A percentile compares a stretch with the other conserved stretches of the same genome.
These are phyloP conservation scores for Pterocles orientalis DNA, from an alignment of 2,113 vertebrate species.

Conservation along the genomic window DNA sequence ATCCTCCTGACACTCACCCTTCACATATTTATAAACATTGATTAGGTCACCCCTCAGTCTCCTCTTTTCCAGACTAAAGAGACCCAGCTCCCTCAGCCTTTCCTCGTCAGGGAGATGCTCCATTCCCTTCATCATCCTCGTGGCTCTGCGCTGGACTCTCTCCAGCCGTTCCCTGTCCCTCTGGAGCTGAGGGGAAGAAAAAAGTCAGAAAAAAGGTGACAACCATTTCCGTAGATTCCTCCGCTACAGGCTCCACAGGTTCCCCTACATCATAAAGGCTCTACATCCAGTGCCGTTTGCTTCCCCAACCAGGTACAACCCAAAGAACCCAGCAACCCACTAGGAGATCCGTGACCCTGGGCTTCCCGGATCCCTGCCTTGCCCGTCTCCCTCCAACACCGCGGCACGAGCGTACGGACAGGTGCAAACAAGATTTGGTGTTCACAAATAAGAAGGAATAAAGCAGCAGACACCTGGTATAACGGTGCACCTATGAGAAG, in stretches of 20 bases:
- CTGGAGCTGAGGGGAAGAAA: too few relatives aligned
- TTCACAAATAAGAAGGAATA: background rate
- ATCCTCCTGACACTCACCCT: too few relatives aligned
- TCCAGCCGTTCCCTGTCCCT: too few relatives aligned
- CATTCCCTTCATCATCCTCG: too few relatives aligned
- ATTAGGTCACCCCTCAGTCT: too few relatives aligned
- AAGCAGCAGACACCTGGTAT: background rate
- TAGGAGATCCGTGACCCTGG: rapidly evolving
- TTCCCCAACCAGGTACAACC: rapidly evolving
- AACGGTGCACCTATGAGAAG: rapidly evolving
- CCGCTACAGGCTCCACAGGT: background rate
- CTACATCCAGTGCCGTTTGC: rapidly evolving
- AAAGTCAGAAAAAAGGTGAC: background rate
- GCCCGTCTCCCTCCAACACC: background rate
- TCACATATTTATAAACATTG: too few relatives aligned
- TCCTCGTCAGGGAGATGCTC: too few relatives aligned
- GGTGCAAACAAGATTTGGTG: background rate
- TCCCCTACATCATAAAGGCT: background rate
- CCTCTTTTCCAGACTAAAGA: too few relatives aligned
- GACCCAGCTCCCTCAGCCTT: too few relatives aligned
- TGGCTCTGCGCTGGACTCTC: too few relatives aligned
- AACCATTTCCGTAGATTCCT: background rate
- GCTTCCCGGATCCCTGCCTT: background rate
- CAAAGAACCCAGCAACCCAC: background rate
- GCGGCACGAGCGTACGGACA: rapidly evolving